Base-by-base conservation (phyloP, 2,113 vertebrate species). In the Mormyrus lacerda region DNA sequence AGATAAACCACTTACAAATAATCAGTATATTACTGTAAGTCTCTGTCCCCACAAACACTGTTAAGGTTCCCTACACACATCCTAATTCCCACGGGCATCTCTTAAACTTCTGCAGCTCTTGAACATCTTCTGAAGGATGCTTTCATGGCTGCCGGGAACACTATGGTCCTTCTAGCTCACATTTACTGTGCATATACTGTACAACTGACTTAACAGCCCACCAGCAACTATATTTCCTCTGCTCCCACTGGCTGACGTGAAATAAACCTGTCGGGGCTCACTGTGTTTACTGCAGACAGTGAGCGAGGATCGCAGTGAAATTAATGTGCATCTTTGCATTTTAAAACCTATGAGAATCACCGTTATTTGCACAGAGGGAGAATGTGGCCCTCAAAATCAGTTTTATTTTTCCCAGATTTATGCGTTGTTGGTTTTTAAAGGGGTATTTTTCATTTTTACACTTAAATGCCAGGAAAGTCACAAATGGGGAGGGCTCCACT, bases 191-290 rank as follows among this genome's bases (percentile, higher is more conserved):
- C 47, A 51, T 85, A 15, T 51, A 85, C 84, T n/a, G 84, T 85
- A 50, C 84, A 11, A 15, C 45, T 15, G 82, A 84, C 44, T 85
- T 31, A 50, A 85, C 47, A 31, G 84, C 84, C 47, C 84, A 5
- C 53, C 50, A 55, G n/a, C 48, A 87, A 55, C 13, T 15, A 19
- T 53, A 21, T 85, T 85, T 42, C 35, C 44, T 82, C 89, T 90
- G 44, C 89, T 55, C 15, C 89, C 44, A 1, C 55, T 93, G 88
- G 88, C 69, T 89, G 91, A 91, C 21, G 83, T 89, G 9, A 89
- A 90, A 90, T 90, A 92, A 93, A 91, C 91, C 89, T 87, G 24
- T 9, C 73, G 69, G 73, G 88, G 42, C 88, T 65, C 65, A 82
- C 89, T 89, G 90, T 91, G 51, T 92, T 92, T 91, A 91, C n/a